Evolutionary conservation across 2,888 invertebrate species (phyloP).

Genomic region (Eristalinus sepulchralis): DNA sequence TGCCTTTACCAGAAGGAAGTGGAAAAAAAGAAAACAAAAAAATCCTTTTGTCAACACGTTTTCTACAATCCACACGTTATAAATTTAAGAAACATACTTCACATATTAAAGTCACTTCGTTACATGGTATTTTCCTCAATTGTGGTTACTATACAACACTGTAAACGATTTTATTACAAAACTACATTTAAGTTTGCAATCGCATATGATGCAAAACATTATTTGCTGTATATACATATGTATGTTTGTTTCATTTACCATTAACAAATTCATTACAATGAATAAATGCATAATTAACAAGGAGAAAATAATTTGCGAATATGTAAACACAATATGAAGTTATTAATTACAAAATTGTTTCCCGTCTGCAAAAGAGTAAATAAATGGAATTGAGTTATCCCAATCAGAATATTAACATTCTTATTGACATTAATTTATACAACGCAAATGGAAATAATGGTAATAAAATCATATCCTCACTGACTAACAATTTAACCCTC

Average conservation of each 20-base stretch:
- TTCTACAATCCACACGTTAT: too few relatives aligned
- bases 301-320: conserved; percentile 45
- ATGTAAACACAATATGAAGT: conserved; percentile 61
- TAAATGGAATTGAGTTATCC: conserved; percentile 19
- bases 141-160: too few relatives aligned
- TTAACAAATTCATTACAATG: not conserved
- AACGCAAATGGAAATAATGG: conserved; percentile 57
- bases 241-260: not conserved
- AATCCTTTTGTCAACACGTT: too few relatives aligned
- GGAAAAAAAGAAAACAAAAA: too few relatives aligned
- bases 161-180: too few relatives aligned
- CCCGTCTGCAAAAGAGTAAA: conserved; percentile 30
- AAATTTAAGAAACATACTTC: too few relatives aligned
- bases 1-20: too few relatives aligned
- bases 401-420: conserved; percentile 58
- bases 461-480: conserved; percentile 62
- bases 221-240: too few relatives aligned
- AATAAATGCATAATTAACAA: conserved; percentile 60
- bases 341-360: conserved; percentile 68
- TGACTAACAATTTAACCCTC: conserved; percentile 63
- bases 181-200: too few relatives aligned
- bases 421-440: conserved; percentile 68
- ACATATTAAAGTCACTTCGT: too few relatives aligned
- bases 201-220: too few relatives aligned
- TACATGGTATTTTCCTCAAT: too few relatives aligned